Base-by-base conservation (phyloP, 2,113 vertebrate species). In the Conger conger region DNA sequence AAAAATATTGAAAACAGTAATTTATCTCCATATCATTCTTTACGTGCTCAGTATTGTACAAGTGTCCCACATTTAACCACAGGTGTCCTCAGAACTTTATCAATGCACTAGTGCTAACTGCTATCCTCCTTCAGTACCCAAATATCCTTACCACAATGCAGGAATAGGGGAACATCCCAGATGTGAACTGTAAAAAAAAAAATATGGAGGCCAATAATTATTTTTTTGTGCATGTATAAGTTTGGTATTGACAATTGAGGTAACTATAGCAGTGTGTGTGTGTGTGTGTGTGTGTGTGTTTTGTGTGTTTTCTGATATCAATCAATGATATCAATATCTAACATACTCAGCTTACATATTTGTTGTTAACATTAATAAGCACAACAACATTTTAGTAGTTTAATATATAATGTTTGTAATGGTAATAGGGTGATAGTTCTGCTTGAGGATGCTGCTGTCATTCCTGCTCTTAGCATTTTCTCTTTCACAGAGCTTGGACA, bases 101-200 rank as follows among this genome's bases (percentile, higher is more conserved):
- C 20, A 76, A 18, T 76, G 50, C 23, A 18, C 27, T 35, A 30
- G 5, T 1, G 27, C 30, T 6, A 83, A 80, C 42, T 63, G 30
- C 63, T 79, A 23, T 80, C 78, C 27, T 63, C 63, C 35, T 30
- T 78, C 40, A 77, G 79, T 84, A 84, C 42, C 80, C 84, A 42
- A 50, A 76, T 37, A 83, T 17, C 86, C 80, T 86, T 79, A 77
- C 68, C 30, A 30, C 5, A 73, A 33, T 50, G 45, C 68, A n/a
- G 85, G 35, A 83, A 42, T 84, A 83, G 8, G 57, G 76, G 79
- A 76, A 63, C 38, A 38, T 81, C 8, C 78, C 85, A 87, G 82
- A 90, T 91, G 84, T 83, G 76, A 36, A 78, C 30, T 60, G 68
- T 68, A 80, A 83, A 82, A 82, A 83, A 82, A 82, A 35, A 86